Percentiles rank a stretch among this genome's conserved stretches.
Evolutionary conservation across 2,888 invertebrate species (phyloP).

Genomic region (Diogma glabrata): DNA sequence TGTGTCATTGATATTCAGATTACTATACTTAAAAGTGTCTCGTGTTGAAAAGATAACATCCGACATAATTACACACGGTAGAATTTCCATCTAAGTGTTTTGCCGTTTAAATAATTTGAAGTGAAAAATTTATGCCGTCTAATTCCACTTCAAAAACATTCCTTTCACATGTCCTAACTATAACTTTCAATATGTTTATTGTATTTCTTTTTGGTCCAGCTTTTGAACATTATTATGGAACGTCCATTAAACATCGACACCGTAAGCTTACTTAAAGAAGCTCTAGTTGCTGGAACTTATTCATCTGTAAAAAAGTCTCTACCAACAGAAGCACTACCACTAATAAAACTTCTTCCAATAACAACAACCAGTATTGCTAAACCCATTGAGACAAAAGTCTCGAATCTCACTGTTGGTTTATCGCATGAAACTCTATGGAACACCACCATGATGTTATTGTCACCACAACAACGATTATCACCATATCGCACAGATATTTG

Average conservation of each 20-base stretch:
- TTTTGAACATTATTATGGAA: slow-evolving; percentile 48
- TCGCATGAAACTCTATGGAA: slow-evolving; percentile 69
- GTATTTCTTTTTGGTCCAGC: slow-evolving; percentile 37
- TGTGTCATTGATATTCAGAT: too few relatives aligned
- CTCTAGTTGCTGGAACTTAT: slow-evolving; percentile 62
- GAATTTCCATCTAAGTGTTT: too few relatives aligned
- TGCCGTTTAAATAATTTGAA: too few relatives aligned
- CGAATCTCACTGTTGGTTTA: slow-evolving; percentile 46
- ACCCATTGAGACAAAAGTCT: slow-evolving; percentile 35
- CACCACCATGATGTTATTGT: slow-evolving; percentile 69
- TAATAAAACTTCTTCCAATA: slow-evolving; percentile 59
- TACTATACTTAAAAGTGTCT: too few relatives aligned
- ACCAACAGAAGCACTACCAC: slow-evolving; percentile 53
- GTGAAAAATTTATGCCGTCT: too few relatives aligned
- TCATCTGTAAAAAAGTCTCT: slow-evolving; percentile 59
- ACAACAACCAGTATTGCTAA: slow-evolving; percentile 41
- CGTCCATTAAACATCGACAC: slow-evolving; percentile 48
- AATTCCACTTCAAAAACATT: too few relatives aligned
- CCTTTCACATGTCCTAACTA: too few relatives aligned
- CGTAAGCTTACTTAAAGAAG: slow-evolving; percentile 59
- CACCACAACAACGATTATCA: slow-evolving; percentile 72
- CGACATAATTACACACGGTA: too few relatives aligned
- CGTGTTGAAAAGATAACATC: too few relatives aligned
- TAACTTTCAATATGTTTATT: not conserved
- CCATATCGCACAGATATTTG: slow-evolving; percentile 73